These are phyloP conservation scores for Gambusia affinis DNA, from an alignment of 2,113 vertebrate species.

Conservation along the genomic window DNA sequence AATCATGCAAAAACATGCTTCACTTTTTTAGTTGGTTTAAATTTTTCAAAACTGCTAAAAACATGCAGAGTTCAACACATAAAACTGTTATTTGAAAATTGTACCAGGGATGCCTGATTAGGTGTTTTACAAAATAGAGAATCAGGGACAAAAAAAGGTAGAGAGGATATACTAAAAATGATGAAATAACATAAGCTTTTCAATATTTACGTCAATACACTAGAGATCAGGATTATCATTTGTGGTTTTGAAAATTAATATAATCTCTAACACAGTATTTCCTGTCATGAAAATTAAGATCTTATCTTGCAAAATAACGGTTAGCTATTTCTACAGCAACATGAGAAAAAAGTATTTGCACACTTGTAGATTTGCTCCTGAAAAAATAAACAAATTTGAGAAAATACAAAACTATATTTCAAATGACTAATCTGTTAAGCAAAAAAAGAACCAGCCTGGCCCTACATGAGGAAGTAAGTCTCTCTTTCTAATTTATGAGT, in stretches of 20 bases:
- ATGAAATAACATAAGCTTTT: neutral
- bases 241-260: neutral
- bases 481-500: neutral
- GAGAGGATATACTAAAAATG: neutral
- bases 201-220: neutral
- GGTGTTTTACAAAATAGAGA: neutral
- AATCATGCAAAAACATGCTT: neutral
- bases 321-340: no score
- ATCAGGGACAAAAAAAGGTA: neutral
- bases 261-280: neutral
- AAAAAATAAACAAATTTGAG: neutral
- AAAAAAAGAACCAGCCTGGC: no score
- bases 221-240: neutral
- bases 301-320: neutral
- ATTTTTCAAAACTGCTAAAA: neutral
- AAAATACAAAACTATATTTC: neutral
- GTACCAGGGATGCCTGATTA: neutral
- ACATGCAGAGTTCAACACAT: no score
- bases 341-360: neutral
- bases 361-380: neutral
- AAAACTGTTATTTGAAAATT: no score
- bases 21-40: neutral
- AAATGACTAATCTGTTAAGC: no score
- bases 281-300: neutral
- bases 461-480: neutral